A percentile compares a stretch with the other conserved stretches of the same genome.
Evolutionary conservation across 2,888 invertebrate species (phyloP).

Genomic region (Lumbricus terrestris): DNA sequence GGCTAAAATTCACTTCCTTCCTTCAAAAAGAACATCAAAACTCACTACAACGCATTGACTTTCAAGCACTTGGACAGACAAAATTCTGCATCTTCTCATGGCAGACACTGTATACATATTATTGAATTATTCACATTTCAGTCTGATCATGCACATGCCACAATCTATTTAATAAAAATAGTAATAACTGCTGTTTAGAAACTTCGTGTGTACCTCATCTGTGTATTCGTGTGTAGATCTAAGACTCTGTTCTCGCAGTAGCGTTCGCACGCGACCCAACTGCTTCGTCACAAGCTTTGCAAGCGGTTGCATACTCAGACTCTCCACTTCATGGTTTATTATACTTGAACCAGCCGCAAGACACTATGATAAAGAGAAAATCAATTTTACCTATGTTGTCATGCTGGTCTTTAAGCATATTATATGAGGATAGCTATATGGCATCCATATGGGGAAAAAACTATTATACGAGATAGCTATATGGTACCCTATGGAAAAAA

Average conservation of each 20-base stretch:
- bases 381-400: neutral
- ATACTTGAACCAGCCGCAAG: conserved; percentile 96
- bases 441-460: neutral
- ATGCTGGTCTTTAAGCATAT: neutral
- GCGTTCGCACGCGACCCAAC: conserved; percentile 83
- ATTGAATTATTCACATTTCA: no score
- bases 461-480: neutral
- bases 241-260: conserved; percentile 71
- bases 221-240: conserved; percentile 45
- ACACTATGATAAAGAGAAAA: conserved; percentile 69
- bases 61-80: no score
- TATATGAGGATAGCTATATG: neutral
- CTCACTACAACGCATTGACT: no score
- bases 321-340: conserved; percentile 92
- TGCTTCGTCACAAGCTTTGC: conserved; percentile 95
- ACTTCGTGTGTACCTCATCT: conserved; percentile 15
- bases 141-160: no score
- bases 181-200: neutral
- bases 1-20: no score
- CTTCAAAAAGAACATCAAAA: no score
- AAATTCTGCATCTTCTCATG: no score
- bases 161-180: no score
- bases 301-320: conserved; percentile 90
- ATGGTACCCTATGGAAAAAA: neutral
- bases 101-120: no score